Percentiles rank a stretch among this genome's conserved stretches.
phyloP scores from a whole-genome alignment of 2,797 vertebrate species.

The Micrastur ruficollis region DNA sequence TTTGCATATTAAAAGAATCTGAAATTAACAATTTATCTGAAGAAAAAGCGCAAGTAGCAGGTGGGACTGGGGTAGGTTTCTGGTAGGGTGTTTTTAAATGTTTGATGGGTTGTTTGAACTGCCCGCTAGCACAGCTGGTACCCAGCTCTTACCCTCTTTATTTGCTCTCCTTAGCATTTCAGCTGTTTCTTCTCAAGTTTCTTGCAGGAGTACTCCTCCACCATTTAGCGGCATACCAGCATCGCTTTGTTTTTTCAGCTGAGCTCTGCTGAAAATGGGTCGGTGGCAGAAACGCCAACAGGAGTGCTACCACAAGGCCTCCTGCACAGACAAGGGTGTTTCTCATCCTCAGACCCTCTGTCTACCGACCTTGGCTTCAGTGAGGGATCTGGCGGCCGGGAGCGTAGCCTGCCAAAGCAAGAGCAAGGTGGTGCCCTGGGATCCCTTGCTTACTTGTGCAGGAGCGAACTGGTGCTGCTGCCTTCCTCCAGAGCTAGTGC shows the following conservation, averaged over 20 bases:
- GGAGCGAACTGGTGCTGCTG: neutral
- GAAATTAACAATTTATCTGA: neutral
- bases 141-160: neutral
- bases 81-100: neutral
- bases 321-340: too few species aligned
- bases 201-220: neutral
- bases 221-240: accelerated
- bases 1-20: neutral
- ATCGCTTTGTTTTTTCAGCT: neutral
- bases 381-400: neutral
- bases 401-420: neutral
- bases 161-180: neutral
- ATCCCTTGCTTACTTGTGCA: neutral
- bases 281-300: neutral
- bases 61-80: neutral
- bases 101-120: neutral
- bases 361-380: neutral
- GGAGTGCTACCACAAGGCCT: neutral
- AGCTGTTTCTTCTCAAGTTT: neutral
- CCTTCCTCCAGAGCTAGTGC: neutral
- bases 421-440: neutral
- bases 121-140: neutral
- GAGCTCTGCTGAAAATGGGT: neutral
- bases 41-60: neutral
- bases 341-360: neutral